Conservation (phyloP, 2,113 vertebrate genomes). For the Hippopotamus amphibius region DNA sequence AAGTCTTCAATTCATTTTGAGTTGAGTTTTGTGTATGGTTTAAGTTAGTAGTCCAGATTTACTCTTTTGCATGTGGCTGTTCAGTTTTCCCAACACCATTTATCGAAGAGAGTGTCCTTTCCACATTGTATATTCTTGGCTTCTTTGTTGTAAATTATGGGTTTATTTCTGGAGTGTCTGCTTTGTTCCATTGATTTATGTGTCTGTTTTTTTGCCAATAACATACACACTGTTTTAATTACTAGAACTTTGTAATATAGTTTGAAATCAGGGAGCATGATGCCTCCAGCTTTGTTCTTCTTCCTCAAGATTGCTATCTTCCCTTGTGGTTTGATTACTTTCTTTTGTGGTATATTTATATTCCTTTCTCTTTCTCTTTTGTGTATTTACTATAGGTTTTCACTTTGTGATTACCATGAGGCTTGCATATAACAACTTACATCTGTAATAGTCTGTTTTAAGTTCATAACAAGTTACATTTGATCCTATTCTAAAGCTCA, state of each 20-base stretch:
- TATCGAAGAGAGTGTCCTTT: background rate
- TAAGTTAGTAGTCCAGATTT: background rate
- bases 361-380: background rate
- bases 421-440: background rate
- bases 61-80: background rate
- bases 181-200: background rate
- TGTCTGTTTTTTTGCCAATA: background rate
- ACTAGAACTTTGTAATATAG: background rate
- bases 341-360: background rate
- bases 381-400: background rate
- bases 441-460: background rate
- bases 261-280: background rate
- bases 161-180: background rate
- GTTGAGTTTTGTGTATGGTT: background rate
- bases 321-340: background rate
- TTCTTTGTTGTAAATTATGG: background rate
- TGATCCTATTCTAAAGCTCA: background rate
- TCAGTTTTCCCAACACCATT: background rate
- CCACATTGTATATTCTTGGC: background rate
- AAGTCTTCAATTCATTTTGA: background rate
- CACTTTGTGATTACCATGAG: background rate
- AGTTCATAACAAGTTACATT: background rate
- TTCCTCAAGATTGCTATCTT: slow-evolving; percentile 1
- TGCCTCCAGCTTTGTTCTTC: background rate
- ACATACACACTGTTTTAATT: background rate